Evolutionary conservation across 2,888 invertebrate genomes (phyloP).

Genomic region (Campoplex capitator): DNA sequence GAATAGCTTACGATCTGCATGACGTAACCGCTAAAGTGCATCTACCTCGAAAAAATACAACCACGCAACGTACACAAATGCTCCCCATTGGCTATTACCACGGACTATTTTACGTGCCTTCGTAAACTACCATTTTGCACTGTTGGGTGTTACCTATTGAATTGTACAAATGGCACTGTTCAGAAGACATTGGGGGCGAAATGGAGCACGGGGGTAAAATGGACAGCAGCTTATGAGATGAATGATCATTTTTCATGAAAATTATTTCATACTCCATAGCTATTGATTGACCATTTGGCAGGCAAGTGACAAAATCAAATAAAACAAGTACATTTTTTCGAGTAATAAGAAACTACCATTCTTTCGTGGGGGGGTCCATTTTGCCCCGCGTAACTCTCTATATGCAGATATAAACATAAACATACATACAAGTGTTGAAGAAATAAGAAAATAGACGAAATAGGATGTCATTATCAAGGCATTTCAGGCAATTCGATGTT

Average conservation of each 20-base stretch:
- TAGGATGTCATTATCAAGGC: slow-evolving; percentile 44
- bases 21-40: slow-evolving; percentile 27
- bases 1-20: slow-evolving; percentile 20
- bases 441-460: slow-evolving; percentile 14
- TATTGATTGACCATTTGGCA: not conserved
- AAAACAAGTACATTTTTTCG: not conserved
- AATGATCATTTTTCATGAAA: not conserved
- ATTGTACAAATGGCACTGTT: slow-evolving; percentile 8
- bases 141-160: slow-evolving; percentile 49
- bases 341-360: not conserved
- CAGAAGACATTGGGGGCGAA: not conserved
- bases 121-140: slow-evolving; percentile 19
- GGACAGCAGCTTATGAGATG: not conserved
- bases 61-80: slow-evolving; percentile 24
- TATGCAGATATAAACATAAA: slow-evolving; percentile 5
- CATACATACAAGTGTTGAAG: not conserved
- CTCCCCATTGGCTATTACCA: slow-evolving; percentile 31
- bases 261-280: not conserved
- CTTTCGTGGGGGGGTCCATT: not conserved
- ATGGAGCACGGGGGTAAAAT: not conserved
- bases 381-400: not conserved
- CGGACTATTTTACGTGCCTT: slow-evolving; percentile 29
- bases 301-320: not conserved
- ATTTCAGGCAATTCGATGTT: slow-evolving; percentile 51
- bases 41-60: slow-evolving; percentile 36